Base-by-base conservation (phyloP, 2,113 vertebrate genomes). In the Ochotona princeps region DNA sequence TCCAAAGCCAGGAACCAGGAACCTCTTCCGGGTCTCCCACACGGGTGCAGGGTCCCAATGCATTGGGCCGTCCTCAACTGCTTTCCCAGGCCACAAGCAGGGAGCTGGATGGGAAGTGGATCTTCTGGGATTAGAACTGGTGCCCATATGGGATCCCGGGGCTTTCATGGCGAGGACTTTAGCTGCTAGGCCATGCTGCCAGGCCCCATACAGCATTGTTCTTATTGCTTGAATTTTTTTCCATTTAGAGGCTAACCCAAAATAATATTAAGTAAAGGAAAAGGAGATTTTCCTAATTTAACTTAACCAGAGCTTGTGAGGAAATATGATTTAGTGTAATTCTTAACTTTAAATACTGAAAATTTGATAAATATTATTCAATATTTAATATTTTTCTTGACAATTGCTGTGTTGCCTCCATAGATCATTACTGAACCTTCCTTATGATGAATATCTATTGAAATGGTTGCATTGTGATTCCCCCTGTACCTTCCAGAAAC, bases 391-490 rank as follows among this genome's bases (percentile, higher is more conserved):
- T 44, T 44, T 44, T 44, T 44, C 5, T 78, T 14, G 81, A 32
- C 15, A 47, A 47, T 89, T 78, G 0, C 54, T 63, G 7, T 78
- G 5, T n/a, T 78, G 8, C 47, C 82, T 85, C 57, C 80, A 44
- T 44, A n/a, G 80, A 67, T 65, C 60, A 47, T 86, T 57, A 78
- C 85, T 80, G 12, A 8, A 51, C 8, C 61, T 89, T 92, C 38
- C 49, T 57, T 1, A 44, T 82, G 49, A 38, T 25, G 84, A 90
- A 84, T 4, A 83, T 11, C 32, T 67, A 87, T 32, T 18, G 32
- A 66, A 85, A 61, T 74, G 13, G 15, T 90, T 30, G 38, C 92
- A 82, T 61, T 78, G 61, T 83, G 85, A 86, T 63, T 51, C 38
- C 47, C n/a, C 44, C 21, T 35, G 1, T 47, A 38, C 15, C n/a